Conservation (phyloP, 2,113 vertebrate genomes). For the Podarcis muralis region DNA sequence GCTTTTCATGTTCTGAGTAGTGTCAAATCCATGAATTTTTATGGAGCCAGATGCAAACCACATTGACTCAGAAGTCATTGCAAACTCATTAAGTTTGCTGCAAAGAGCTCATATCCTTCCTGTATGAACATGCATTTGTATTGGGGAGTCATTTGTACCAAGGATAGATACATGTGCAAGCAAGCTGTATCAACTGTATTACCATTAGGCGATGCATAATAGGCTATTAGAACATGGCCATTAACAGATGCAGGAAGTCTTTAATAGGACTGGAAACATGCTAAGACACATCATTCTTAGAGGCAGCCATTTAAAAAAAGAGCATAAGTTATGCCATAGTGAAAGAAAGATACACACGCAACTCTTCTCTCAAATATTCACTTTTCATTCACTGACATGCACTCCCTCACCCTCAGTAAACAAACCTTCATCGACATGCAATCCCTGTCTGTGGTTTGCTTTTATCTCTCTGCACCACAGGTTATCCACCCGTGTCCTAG, state of each 20-base stretch:
- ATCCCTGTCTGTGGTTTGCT: too few relatives aligned
- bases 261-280: not conserved
- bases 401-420: not conserved
- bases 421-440: not conserved
- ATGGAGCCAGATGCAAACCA: not conserved
- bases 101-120: not conserved
- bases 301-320: not conserved
- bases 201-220: not conserved
- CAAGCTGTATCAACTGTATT: not conserved
- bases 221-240: not conserved
- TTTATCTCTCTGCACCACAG: not conserved
- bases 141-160: constrained; percentile 28
- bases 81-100: constrained; percentile 6
- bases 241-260: not conserved
- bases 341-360: not conserved
- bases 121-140: not conserved
- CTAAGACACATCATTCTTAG: not conserved
- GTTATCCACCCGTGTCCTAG: too few relatives aligned
- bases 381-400: not conserved
- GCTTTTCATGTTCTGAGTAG: constrained; percentile 1
- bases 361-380: not conserved
- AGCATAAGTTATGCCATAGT: not conserved
- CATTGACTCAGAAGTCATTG: constrained; percentile 11
- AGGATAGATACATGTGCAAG: not conserved
- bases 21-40: constrained; percentile 17